Evolutionary conservation across 2,113 vertebrate genomes (phyloP).

Genomic region (Apistogramma diplotaenia): DNA sequence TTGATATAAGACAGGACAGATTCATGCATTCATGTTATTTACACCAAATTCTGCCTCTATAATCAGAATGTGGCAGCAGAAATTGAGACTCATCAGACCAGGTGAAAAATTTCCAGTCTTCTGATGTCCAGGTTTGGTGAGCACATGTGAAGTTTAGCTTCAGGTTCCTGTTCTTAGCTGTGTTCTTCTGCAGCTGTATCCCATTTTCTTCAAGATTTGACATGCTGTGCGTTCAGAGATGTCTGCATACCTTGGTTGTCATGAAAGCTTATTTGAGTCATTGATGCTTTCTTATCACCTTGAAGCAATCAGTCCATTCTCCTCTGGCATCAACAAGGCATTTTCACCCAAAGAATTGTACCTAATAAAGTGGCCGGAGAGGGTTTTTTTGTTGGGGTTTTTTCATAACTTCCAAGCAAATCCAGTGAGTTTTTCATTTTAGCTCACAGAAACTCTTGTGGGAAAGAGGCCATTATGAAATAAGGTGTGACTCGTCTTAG

Average conservation of each 20-base stretch:
- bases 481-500: neutral
- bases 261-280: neutral
- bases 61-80: too few relatives aligned
- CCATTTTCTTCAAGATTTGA: neutral
- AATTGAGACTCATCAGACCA: too few relatives aligned
- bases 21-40: too few relatives aligned
- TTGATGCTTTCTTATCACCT: neutral
- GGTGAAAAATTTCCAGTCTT: too few relatives aligned
- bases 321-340: neutral
- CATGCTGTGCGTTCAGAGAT: neutral
- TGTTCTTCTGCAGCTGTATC: neutral
- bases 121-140: too few relatives aligned
- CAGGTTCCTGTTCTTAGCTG: neutral
- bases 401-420: too few relatives aligned
- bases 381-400: neutral
- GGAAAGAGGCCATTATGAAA: neutral
- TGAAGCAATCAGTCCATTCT: neutral
- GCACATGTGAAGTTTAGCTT: too few relatives aligned
- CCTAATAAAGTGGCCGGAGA: neutral
- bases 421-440: neutral
- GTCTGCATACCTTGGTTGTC: neutral
- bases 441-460: neutral
- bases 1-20: too few relatives aligned
- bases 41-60: too few relatives aligned
- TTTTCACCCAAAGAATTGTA: rapidly evolving